phyloP scores from a whole-genome alignment of 64 coral and sea anemone species.

The Dendrophyllia cribrosa region DNA sequence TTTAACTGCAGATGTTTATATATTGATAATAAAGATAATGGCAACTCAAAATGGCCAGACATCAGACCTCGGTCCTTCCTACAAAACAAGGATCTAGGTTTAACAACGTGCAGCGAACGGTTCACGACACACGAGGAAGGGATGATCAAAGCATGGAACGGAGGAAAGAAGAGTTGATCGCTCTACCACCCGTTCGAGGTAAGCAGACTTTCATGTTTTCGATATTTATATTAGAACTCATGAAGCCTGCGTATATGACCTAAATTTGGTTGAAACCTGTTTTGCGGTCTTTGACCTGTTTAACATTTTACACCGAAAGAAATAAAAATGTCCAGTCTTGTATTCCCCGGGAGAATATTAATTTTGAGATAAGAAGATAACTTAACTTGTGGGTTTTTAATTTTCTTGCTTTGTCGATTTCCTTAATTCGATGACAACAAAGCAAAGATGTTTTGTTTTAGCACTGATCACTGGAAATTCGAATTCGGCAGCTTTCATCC shows the following conservation, averaged over 20 bases:
- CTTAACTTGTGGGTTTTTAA: background rate
- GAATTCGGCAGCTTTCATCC: no score
- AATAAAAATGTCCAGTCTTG: no score
- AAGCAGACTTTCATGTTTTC: background rate
- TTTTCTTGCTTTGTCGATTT: background rate
- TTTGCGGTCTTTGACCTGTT: background rate
- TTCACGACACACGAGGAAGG: background rate
- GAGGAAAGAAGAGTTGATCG: constrained; percentile 38
- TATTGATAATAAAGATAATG: background rate
- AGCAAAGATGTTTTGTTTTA: no score
- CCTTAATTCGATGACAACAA: no score
- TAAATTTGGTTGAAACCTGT: background rate
- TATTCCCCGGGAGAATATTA: background rate
- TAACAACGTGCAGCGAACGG: background rate
- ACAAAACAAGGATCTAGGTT: background rate
- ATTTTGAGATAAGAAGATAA: background rate
- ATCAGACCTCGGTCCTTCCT: background rate
- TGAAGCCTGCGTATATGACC: background rate
- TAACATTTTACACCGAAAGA: no score
- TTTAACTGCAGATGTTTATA: background rate
- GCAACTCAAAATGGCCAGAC: background rate
- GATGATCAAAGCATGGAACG: background rate
- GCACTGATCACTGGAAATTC: no score
- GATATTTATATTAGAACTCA: background rate
- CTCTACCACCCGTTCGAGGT: constrained; percentile 34